These are phyloP conservation scores for Caerostris extrusa DNA, from an alignment of 1,140 invertebrate genomes.

Conservation along the genomic window DNA sequence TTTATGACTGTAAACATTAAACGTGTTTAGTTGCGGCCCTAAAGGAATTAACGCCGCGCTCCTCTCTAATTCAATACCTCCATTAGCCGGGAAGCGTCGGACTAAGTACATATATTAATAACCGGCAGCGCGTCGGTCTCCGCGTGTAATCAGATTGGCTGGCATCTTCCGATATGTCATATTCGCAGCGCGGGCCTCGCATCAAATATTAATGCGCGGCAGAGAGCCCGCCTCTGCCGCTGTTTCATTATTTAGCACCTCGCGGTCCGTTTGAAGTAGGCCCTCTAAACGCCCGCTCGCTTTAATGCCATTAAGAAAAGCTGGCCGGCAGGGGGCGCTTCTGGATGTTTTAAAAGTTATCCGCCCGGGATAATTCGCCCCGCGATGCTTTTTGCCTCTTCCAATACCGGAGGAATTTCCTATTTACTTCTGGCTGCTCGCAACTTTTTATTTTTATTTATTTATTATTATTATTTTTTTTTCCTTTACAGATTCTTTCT, in stretches of 20 bases:
- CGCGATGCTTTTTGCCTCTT: constrained; percentile 37
- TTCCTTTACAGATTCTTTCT: constrained; percentile 14
- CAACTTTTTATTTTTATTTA: neutral
- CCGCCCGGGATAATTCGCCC: constrained; percentile 49
- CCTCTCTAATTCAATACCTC: constrained; percentile 77
- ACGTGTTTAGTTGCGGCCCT: constrained; percentile 76
- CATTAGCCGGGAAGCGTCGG: constrained; percentile 72
- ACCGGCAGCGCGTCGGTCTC: constrained; percentile 33
- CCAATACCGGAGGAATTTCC: neutral
- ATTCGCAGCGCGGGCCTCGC: constrained; percentile 56
- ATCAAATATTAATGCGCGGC: constrained; percentile 75
- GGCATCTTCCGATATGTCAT: constrained; percentile 74
- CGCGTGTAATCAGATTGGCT: constrained; percentile 68
- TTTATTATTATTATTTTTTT: constrained; percentile 40
- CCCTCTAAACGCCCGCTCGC: constrained; percentile 71
- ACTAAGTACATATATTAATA: constrained; percentile 78
- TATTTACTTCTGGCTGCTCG: neutral
- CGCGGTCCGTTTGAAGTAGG: constrained; percentile 75
- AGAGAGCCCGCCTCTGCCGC: constrained; percentile 27
- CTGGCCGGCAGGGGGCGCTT: constrained; percentile 63
- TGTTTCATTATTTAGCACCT: constrained; percentile 75
- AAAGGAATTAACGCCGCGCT: constrained; percentile 75
- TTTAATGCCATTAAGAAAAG: constrained; percentile 74
- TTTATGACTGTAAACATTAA: constrained; percentile 78
- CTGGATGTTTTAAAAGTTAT: constrained; percentile 53